Evolutionary conservation across 2,113 vertebrate genomes (phyloP).

Genomic region (Abramis brama): DNA sequence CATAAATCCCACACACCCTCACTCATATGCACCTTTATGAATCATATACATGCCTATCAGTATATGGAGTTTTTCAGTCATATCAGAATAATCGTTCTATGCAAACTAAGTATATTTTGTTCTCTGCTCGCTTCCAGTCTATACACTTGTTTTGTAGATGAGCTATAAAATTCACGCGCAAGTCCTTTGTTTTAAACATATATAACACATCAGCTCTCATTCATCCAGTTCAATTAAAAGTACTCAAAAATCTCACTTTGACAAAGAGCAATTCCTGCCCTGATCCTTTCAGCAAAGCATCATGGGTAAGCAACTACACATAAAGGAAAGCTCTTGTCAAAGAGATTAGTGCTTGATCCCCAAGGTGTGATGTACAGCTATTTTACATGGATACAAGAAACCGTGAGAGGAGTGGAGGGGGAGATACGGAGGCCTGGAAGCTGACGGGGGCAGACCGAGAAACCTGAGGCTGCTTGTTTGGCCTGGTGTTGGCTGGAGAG

Average conservation of each 20-base stretch:
- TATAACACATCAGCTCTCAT: slow-evolving; percentile 19
- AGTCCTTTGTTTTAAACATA: not conserved
- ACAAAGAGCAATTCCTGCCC: not conserved
- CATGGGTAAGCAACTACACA: slow-evolving; percentile 22
- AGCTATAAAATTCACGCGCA: not conserved
- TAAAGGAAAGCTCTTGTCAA: slow-evolving; percentile 47
- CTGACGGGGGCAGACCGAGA: slow-evolving; percentile 52
- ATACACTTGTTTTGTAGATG: not conserved
- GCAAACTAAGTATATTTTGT: slow-evolving; percentile 14
- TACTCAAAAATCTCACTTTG: slow-evolving; percentile 11
- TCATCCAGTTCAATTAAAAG: not conserved
- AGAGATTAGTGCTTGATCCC: slow-evolving; percentile 44
- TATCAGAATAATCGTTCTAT: slow-evolving; percentile 21
- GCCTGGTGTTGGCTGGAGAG: slow-evolving; percentile 51
- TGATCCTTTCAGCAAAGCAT: slow-evolving; percentile 17
- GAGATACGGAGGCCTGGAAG: not conserved
- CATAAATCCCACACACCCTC: not conserved
- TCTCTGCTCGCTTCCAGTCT: slow-evolving; percentile 26
- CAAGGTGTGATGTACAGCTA: slow-evolving; percentile 36
- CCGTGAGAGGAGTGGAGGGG: not conserved
- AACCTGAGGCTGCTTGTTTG: slow-evolving; percentile 61
- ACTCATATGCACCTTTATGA: slow-evolving; percentile 15
- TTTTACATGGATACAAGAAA: slow-evolving; percentile 8
- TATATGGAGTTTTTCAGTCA: slow-evolving; percentile 6
- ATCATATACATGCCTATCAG: slow-evolving; percentile 1